Base-by-base conservation (phyloP, 1,140 invertebrate species). In the Ips typographus region DNA sequence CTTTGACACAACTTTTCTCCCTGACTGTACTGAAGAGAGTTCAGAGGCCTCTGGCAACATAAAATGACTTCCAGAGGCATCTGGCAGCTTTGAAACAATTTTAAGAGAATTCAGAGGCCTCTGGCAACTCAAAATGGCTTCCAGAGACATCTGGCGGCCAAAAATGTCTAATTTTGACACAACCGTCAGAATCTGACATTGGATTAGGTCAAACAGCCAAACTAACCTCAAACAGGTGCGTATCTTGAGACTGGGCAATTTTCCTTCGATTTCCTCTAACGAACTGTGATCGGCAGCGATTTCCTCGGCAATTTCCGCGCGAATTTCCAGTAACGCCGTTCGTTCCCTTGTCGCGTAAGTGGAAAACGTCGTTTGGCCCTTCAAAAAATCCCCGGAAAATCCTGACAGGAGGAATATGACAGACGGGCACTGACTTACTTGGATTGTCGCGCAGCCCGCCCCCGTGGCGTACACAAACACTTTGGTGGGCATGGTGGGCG, bases 391-490 rank as follows among this genome's bases (percentile, higher is more conserved):
- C 22, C 22, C 22, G 51, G 22, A 22, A 22, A 22, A 0, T 0
- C 22, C 22, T 22, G 22, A 22, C 22, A 22, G 22, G 0, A 22
- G 22, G 22, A 22, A 22, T 22, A 22, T 22, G 22, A 22, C 22
- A 22, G 22, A 22, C 0, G 22, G 0, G 22, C 22, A 0, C 0
- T 22, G 22, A 22, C 7, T 70, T 76, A 86, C 86, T 81, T 87
- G 85, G 2, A 87, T 84, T 51, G 86, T 88, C 44, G 86, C 86
- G 76, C 87, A 88, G 0, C 87, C 87, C 40, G 86, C 87, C 40
- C 87, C 87, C 6, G 87, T 88, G 8, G 87, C 86, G 69, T 88
- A 88, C 5, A 88, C 85, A 71, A 88, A 88, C 1, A 88, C 86
- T 80, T 87, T 87, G 4, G 86, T 88, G 0, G 86, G 86, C 41